These are phyloP conservation scores for Darevskia mixta DNA, from an alignment of 2,797 vertebrate genomes.

Conservation along the genomic window DNA sequence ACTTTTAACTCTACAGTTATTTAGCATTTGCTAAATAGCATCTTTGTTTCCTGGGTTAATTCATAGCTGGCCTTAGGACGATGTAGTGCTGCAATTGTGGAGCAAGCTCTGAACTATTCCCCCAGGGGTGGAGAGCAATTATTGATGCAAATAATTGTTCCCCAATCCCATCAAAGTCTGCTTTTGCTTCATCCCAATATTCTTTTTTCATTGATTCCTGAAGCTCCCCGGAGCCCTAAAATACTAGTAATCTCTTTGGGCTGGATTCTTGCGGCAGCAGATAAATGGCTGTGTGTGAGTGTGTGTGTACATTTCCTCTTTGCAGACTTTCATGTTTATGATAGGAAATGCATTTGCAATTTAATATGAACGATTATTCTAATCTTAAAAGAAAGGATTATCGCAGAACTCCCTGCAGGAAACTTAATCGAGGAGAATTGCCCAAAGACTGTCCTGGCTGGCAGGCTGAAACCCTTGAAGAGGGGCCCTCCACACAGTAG, in stretches of 20 bases:
- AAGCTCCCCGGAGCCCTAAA: background rate
- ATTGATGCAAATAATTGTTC: conserved; percentile 42
- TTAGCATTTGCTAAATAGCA: background rate
- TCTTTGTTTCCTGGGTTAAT: conserved; percentile 21
- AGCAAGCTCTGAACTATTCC: background rate
- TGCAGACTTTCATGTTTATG: background rate
- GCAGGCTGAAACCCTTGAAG: background rate
- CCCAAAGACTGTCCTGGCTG: background rate
- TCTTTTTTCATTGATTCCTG: background rate
- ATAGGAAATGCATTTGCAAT: background rate
- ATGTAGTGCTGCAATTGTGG: background rate
- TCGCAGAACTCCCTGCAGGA: conserved; percentile 7
- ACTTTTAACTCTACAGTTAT: background rate
- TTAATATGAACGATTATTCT: conserved; percentile 12
- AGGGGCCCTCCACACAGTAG: background rate
- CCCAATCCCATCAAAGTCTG: conserved; percentile 32
- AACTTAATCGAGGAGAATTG: conserved; percentile 2
- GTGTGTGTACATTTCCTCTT: background rate
- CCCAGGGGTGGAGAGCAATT: conserved; percentile 8
- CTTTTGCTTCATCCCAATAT: background rate
- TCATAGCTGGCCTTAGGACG: background rate
- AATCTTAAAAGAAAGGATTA: conserved; percentile 35
- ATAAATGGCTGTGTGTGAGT: background rate
- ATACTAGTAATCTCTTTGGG: conserved; percentile 1
- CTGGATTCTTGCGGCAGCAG: background rate